Base-by-base conservation (phyloP, 2,888 invertebrate genomes). In the Acronicta alni region DNA sequence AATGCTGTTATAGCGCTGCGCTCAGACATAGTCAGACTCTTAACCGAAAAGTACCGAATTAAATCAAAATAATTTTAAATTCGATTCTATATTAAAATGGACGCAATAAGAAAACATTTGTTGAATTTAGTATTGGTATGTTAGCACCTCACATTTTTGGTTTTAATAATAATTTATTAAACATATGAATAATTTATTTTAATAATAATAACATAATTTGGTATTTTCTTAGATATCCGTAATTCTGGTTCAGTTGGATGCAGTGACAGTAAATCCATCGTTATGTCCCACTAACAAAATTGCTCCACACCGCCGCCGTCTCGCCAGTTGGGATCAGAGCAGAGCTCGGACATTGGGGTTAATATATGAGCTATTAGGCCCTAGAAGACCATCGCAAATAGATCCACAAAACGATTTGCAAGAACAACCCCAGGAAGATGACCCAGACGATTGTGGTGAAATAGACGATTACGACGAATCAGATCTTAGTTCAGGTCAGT, bases 381-480 rank as follows among this genome's bases (percentile, higher is more conserved):
- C 87, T 0, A 81, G 78, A 38, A 60, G 68, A n/a, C 77, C 77
- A 15, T 68, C 72, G 12, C 75, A 78, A 20, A 55, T 61, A 2
- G 68, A 80, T 47, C 67, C 78, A 2, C 76, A 56, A 6, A 80
- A 82, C 55, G 82, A 83, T 45, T 79, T 91, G 16, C 85, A 89
- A 70, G 93, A 93, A 57, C 75, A 85, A 32, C 89, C 90, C 0
- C 88, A 91, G 59, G 85, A 84, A 37, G 91, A 92, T 42, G 89
- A 89, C 12, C 85, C 85, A 0, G 84, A 87, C 32, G 93, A 93
- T 46, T 94, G 93, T 48, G 92, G 92, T 0, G 91, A 92, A 55
- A 93, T 94, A 59, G 93, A 92, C 17, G 93, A 93, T 67, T 93
- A 94, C 55, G 93, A 93, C 42, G 93, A 94, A 81, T 90, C 87